phyloP scores from a whole-genome alignment of 2,888 invertebrate genomes.

The Agapetus fuscipes region DNA sequence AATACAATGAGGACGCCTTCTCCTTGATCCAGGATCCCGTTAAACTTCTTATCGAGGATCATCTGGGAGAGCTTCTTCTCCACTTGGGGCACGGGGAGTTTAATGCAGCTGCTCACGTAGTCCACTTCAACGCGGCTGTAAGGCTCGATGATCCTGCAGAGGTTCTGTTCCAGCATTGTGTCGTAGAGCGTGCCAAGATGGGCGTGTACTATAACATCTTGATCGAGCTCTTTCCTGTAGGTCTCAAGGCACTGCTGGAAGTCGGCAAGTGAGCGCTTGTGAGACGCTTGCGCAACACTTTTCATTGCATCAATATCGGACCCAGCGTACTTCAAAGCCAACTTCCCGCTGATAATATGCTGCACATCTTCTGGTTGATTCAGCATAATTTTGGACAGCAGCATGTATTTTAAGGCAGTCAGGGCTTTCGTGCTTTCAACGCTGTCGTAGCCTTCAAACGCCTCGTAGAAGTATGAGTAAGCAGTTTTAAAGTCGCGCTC shows the following conservation, averaged over 20 bases:
- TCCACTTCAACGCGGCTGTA: conserved; percentile 94
- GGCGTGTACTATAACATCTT: conserved; percentile 94
- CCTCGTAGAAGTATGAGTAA: conserved; percentile 99
- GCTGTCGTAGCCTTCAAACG: conserved; percentile 97
- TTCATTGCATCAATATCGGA: conserved; percentile 97
- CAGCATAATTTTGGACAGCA: conserved; percentile 96
- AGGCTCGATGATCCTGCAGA: conserved; percentile 97
- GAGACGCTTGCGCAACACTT: conserved; percentile 91
- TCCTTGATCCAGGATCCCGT: conserved; percentile 97
- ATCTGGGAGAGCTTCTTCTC: conserved; percentile 99
- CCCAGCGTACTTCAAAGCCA: conserved; percentile 94
- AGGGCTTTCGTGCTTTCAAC: conserved; percentile 87
- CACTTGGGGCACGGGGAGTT: conserved; percentile 81
- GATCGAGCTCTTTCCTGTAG: conserved; percentile 81
- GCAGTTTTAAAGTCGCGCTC: conserved; percentile 99
- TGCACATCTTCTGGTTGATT: conserved; percentile 94
- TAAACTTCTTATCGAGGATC: conserved; percentile 97
- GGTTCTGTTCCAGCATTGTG: conserved; percentile 97
- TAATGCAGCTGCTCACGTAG: conserved; percentile 85
- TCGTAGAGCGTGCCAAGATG: conserved; percentile 96
- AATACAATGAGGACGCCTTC: conserved; percentile 97
- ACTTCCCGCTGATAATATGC: conserved; percentile 90
- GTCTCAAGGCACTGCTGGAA: conserved; percentile 85
- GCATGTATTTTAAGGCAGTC: conserved; percentile 97
- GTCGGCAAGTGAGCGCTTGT: conserved; percentile 92